Percentiles rank a stretch among this genome's conserved stretches.
Evolutionary conservation across 2,113 vertebrate genomes (phyloP).

Genomic region (Grus americana): DNA sequence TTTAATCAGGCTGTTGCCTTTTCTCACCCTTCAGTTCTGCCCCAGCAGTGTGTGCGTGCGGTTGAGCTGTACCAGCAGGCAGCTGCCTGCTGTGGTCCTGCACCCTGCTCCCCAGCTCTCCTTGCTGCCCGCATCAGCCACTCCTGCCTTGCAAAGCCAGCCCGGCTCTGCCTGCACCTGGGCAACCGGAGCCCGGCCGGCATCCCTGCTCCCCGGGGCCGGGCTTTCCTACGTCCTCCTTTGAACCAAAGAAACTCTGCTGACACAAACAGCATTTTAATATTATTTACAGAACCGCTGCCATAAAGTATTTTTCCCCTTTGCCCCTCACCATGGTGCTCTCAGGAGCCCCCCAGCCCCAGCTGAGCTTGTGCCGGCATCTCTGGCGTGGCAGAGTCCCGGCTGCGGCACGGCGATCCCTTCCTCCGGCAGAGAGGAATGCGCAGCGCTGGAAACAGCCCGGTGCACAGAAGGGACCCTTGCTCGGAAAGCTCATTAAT

Average conservation of each 20-base stretch:
- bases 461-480: background rate
- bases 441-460: background rate
- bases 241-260: rapidly evolving
- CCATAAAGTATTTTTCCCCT: rapidly evolving
- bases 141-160: background rate
- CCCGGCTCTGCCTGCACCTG: rapidly evolving
- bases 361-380: background rate
- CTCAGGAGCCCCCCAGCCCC: background rate
- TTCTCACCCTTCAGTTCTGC: background rate
- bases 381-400: rapidly evolving
- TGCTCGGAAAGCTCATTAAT: background rate
- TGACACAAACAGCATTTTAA: background rate
- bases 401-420: background rate
- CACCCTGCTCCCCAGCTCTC: rapidly evolving
- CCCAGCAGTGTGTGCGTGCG: rapidly evolving
- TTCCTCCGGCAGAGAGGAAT: rapidly evolving
- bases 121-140: rapidly evolving
- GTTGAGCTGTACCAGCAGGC: background rate
- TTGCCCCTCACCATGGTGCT: background rate
- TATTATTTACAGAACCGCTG: rapidly evolving
- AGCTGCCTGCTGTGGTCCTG: background rate
- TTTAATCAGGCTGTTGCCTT: background rate
- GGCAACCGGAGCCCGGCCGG: rapidly evolving
- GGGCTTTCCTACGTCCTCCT: background rate
- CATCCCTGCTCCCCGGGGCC: background rate